These are phyloP conservation scores for Yponomeuta cagnagella DNA, from an alignment of 2,888 invertebrate species.

Conservation along the genomic window DNA sequence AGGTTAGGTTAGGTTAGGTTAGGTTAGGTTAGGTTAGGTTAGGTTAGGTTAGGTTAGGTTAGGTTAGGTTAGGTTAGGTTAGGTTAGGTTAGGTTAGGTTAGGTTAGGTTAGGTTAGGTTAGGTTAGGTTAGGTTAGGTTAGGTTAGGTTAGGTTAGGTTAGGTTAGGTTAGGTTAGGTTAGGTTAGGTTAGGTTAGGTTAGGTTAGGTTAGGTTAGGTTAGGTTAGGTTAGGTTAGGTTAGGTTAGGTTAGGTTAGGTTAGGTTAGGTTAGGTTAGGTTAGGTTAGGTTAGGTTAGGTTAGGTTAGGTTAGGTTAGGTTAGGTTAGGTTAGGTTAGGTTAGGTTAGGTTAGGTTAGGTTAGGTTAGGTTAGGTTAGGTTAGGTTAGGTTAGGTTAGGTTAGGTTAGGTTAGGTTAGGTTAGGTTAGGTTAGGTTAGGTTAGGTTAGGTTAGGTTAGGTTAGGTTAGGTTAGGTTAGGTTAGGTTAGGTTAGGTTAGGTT, in stretches of 20 bases:
- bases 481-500: conserved; percentile 11
- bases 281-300: conserved; percentile 14
- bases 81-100: conserved; percentile 20
- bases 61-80: conserved; percentile 21
- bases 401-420: conserved; percentile 11
- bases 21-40: conserved; percentile 21
- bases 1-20: conserved; percentile 16
- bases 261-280: conserved; percentile 14
- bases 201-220: conserved; percentile 14
- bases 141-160: conserved; percentile 17
- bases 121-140: conserved; percentile 17
- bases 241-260: conserved; percentile 14
- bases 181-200: conserved; percentile 16
- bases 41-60: conserved; percentile 18
- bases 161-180: conserved; percentile 16
- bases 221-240: conserved; percentile 14
- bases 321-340: conserved; percentile 14
- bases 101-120: conserved; percentile 17
- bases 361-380: conserved; percentile 14
- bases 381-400: conserved; percentile 13
- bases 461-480: conserved; percentile 11
- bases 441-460: conserved; percentile 11
- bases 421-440: conserved; percentile 11
- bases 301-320: conserved; percentile 14
- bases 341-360: conserved; percentile 14